phyloP scores from a whole-genome alignment of 2,888 invertebrate species.

The Apocheima hispidaria region DNA sequence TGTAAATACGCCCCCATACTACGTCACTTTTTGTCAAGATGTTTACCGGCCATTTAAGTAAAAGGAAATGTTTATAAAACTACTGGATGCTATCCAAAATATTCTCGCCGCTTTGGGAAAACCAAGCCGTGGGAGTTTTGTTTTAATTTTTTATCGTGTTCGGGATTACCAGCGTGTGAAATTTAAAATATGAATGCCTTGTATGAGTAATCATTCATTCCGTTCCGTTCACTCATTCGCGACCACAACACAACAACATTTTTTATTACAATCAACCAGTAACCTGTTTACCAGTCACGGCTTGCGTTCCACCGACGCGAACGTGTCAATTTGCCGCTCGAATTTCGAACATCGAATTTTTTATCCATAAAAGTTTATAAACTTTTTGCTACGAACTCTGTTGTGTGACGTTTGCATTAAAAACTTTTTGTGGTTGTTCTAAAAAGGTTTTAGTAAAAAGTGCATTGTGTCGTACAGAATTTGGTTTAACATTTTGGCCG shows the following conservation, averaged over 20 bases:
- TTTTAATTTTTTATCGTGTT: neutral
- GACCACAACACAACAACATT: constrained; percentile 19
- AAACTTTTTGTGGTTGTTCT: neutral
- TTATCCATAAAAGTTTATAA: constrained; percentile 13
- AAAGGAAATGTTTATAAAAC: neutral
- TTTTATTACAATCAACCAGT: neutral
- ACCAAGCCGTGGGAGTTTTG: constrained; percentile 9
- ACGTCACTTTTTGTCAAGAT: too few species aligned
- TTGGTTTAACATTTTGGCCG: constrained; percentile 24
- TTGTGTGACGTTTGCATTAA: constrained; percentile 7
- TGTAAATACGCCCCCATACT: too few species aligned
- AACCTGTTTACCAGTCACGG: constrained; percentile 27
- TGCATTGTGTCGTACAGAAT: constrained; percentile 16
- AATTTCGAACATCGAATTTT: constrained; percentile 28
- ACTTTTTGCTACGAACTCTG: constrained; percentile 18
- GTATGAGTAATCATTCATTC: constrained; percentile 29
- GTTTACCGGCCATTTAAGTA: too few species aligned
- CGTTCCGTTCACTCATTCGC: constrained; percentile 25
- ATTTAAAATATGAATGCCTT: constrained; percentile 12
- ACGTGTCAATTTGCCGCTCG: constrained; percentile 32
- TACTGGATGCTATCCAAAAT: neutral
- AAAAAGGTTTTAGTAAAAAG: constrained; percentile 2
- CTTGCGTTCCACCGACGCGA: constrained; percentile 22
- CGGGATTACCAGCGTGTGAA: constrained; percentile 25
- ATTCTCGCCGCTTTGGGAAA: constrained; percentile 15